Conservation (phyloP, 2,888 invertebrate species). For the Trachelus troglodyta region DNA sequence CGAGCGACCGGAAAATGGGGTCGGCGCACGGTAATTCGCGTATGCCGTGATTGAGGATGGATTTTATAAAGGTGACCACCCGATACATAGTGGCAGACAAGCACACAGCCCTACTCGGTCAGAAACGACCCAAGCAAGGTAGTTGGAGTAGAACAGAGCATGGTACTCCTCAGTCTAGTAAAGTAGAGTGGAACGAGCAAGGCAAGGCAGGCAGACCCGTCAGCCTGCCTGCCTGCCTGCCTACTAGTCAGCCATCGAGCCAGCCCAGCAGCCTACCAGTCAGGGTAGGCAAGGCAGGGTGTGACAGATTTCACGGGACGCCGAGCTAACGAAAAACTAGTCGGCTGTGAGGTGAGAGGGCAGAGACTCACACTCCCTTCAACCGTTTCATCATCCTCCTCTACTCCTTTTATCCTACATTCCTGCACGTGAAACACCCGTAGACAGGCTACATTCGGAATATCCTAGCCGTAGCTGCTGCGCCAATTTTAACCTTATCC, state of each 20-base stretch:
- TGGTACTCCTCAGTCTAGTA: too few relatives aligned
- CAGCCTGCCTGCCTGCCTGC: conserved; percentile 17
- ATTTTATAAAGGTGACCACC: too few relatives aligned
- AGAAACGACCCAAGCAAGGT: too few relatives aligned
- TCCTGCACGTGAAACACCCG: conserved; percentile 9
- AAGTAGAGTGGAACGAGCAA: background rate
- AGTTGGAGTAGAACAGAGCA: too few relatives aligned
- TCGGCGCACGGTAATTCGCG: too few relatives aligned
- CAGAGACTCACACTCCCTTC: conserved; percentile 35
- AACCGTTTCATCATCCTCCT: background rate
- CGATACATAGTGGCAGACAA: too few relatives aligned
- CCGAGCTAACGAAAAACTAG: conserved; percentile 63
- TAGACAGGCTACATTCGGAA: too few relatives aligned
- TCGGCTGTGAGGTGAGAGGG: conserved; percentile 60
- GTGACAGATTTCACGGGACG: conserved; percentile 62
- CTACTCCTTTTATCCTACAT: conserved; percentile 1
- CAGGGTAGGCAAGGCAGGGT: conserved; percentile 37
- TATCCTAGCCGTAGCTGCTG: too few relatives aligned
- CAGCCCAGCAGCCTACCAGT: conserved; percentile 18
- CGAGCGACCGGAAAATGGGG: too few relatives aligned
- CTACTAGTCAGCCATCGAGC: background rate
- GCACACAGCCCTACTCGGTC: too few relatives aligned
- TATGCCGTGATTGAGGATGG: too few relatives aligned
- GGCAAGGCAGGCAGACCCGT: conserved; percentile 11
- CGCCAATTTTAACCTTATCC: too few relatives aligned